Evolutionary conservation across 2,888 invertebrate species (phyloP).

Genomic region (Byasa hedistus): DNA sequence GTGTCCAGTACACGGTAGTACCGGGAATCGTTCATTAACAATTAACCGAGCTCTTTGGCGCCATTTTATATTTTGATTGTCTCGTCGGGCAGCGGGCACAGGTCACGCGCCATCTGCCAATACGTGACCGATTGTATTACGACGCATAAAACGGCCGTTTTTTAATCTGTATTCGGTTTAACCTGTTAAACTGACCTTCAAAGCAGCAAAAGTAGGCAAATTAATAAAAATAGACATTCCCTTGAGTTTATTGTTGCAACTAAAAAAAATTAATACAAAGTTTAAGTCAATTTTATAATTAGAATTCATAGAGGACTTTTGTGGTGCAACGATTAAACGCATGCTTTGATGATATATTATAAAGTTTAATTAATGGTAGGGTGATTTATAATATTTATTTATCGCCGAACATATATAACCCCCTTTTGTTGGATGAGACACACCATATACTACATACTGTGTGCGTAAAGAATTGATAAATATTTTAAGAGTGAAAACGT

Average conservation of each 20-base stretch:
- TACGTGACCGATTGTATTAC: conserved; percentile 46
- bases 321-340: no score
- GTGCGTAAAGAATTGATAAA: neutral
- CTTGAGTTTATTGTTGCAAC: no score
- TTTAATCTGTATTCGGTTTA: conserved; percentile 12
- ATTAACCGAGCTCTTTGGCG: conserved; percentile 49
- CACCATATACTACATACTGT: no score
- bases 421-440: no score
- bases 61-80: conserved; percentile 58
- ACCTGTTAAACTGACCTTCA: neutral
- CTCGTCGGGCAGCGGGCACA: conserved; percentile 41
- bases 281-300: no score
- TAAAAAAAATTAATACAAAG: no score
- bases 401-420: no score
- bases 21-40: conserved; percentile 50
- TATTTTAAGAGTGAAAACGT: neutral
- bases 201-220: neutral
- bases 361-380: no score
- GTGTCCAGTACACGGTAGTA: conserved; percentile 48
- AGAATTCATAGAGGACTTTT: no score
- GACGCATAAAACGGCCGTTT: conserved; percentile 25
- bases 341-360: no score
- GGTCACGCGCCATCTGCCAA: conserved; percentile 46
- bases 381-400: no score
- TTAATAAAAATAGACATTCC: neutral